Evolutionary conservation across 2,113 vertebrate genomes (phyloP).

Genomic region (Gopherus flavomarginatus): DNA sequence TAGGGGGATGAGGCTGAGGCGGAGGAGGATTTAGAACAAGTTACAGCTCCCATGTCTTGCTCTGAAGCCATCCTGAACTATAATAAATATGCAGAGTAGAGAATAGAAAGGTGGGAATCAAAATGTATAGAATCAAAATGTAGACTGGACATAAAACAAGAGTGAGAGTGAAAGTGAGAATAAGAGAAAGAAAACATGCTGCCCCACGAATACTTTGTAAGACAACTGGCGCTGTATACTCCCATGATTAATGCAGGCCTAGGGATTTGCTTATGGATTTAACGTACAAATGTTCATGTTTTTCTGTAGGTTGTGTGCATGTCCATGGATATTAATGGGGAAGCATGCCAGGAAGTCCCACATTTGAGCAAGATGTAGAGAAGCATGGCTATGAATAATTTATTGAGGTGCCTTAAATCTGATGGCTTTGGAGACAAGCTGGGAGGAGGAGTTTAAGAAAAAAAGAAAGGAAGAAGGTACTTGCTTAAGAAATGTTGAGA

Average conservation of each 20-base stretch:
- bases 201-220: conserved; percentile 1
- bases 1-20: not conserved
- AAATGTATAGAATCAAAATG: conserved; percentile 25
- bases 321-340: not conserved
- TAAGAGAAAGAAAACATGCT: conserved; percentile 38
- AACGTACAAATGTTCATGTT: not conserved
- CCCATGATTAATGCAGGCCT: conserved; percentile 23
- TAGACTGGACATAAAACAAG: conserved; percentile 18
- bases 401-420: conserved; percentile 75
- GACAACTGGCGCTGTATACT: conserved; percentile 2
- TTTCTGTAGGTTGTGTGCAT: not conserved
- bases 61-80: conserved; percentile 52
- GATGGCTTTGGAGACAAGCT: conserved; percentile 78
- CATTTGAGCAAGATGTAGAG: conserved; percentile 48
- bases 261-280: conserved; percentile 45
- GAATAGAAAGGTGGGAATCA: conserved; percentile 44
- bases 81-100: conserved; percentile 58
- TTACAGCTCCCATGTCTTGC: conserved; percentile 68
- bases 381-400: conserved; percentile 81
- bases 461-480: not conserved
- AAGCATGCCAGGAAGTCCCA: conserved; percentile 24
- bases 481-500: not conserved
- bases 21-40: conserved; percentile 61
- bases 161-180: conserved; percentile 43
- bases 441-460: not conserved